Base-by-base conservation (phyloP, 2,797 vertebrate genomes). In the Thripadectes ignobilis region DNA sequence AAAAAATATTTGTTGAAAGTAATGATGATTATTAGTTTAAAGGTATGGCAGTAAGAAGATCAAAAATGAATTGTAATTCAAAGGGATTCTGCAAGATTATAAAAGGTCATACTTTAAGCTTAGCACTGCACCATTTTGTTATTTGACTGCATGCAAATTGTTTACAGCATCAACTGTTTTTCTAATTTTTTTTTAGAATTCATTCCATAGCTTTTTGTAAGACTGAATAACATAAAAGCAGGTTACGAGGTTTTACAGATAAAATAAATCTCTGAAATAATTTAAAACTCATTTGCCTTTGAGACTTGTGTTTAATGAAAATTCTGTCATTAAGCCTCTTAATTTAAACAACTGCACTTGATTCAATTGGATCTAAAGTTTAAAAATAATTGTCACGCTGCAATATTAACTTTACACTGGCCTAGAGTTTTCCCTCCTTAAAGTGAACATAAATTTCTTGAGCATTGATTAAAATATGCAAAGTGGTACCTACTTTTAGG, bases 251-350 rank as follows among this genome's bases (percentile, higher is more conserved):
- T 85, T 93, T 93, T 92, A 72, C 11, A 88, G 62, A 68, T 65
- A 93, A 89, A 95, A 75, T 76, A 77, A 94, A 62, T 10, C 34
- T 57, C 67, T 88, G 72, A 85, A 89, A 94, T 73, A 76, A 89
- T 74, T 71, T 80, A 58, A 93, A 85, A 89, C 73, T 72, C 30
- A 71, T 89, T 87, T 89, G 39, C 58, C 59, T 93, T 94, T 88
- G 78, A 92, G 82, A 91, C n/a, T 82, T 75, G 36, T 45, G 29
- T n/a, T 89, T 95, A 91, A 92, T 94, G 65, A 91, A 97, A 95
- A 85, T 80, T 90, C 69, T 86, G 29, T 65, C 79, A 85, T 75
- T 92, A 93, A 93, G 21, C 27, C 41, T 85, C 43, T 93, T 88
- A 89, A 87, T 83, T 95, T 94, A 80, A 94, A 89, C 30, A 88